Conservation (phyloP, 1,140 invertebrate species). For the Euwallacea fornicatus region DNA sequence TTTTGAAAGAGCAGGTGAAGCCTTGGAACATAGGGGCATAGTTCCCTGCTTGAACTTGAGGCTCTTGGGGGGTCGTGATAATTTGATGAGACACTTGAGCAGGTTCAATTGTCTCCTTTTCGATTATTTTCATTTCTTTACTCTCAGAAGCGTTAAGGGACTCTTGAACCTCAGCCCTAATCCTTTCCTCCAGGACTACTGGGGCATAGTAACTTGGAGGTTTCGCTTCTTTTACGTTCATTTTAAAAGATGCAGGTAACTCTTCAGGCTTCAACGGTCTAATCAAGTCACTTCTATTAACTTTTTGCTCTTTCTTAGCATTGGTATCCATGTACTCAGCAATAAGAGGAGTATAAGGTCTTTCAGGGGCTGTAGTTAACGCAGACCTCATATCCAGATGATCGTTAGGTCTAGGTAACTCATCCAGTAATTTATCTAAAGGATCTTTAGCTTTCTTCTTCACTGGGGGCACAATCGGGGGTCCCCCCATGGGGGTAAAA, state of each 20-base stretch:
- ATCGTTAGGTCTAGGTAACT: conserved; percentile 55
- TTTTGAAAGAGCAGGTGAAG: conserved; percentile 46
- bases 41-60: conserved; percentile 15
- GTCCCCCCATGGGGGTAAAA: conserved; percentile 59
- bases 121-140: conserved; percentile 37
- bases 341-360: conserved; percentile 47
- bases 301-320: conserved; percentile 22
- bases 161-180: conserved; percentile 32
- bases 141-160: conserved; percentile 30
- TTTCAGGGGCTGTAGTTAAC: conserved; percentile 56
- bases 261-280: conserved; percentile 41
- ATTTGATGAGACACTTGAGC: conserved; percentile 27
- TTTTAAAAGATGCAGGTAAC: conserved; percentile 41
- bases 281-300: conserved; percentile 26
- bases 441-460: conserved; percentile 47
- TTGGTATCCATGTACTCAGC: conserved; percentile 22
- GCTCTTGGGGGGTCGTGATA: conserved; percentile 27
- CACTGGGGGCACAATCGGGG: conserved; percentile 48
- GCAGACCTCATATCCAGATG: conserved; percentile 54
- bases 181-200: conserved; percentile 26
- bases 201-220: conserved; percentile 41
- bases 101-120: conserved; percentile 37
- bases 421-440: conserved; percentile 48
- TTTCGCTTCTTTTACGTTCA: conserved; percentile 37
- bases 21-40: conserved; percentile 45